Percentiles rank a stretch among this genome's conserved stretches.
phyloP scores from a whole-genome alignment of 2,797 vertebrate species.

The Bradypodion ventrale region DNA sequence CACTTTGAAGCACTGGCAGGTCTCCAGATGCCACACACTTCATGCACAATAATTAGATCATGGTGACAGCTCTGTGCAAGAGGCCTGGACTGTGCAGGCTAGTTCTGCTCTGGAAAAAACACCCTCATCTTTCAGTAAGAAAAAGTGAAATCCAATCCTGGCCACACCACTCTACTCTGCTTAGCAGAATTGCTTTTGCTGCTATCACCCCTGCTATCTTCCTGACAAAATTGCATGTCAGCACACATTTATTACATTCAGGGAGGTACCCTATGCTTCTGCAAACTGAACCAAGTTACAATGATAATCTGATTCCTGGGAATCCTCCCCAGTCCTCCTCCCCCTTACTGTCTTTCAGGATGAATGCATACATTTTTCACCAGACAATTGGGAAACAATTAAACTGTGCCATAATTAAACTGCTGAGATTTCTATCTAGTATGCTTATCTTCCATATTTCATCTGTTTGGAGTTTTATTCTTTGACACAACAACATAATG shows the following conservation, averaged over 20 bases:
- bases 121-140: conserved; percentile 2
- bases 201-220: not conserved
- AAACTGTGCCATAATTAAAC: not conserved
- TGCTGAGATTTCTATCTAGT: not conserved
- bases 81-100: conserved; percentile 43
- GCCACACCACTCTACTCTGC: not conserved
- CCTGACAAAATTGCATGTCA: not conserved
- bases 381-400: too few species aligned
- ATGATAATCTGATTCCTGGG: not conserved
- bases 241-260: not conserved
- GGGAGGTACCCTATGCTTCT: not conserved
- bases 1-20: conserved; percentile 47
- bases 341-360: too few species aligned
- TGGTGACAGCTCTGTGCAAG: conserved; percentile 43
- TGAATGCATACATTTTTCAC: too few species aligned
- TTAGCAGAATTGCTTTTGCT: accelerated
- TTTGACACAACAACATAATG: not conserved
- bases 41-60: conserved; percentile 64
- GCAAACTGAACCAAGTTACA: not conserved
- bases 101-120: conserved; percentile 40
- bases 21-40: conserved; percentile 64
- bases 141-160: not conserved
- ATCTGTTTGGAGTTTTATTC: conserved; percentile 35
- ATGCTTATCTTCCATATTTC: too few species aligned
- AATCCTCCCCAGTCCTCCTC: not conserved